Conservation (phyloP, 2,888 invertebrate species). For the Nomada ruficornis region DNA sequence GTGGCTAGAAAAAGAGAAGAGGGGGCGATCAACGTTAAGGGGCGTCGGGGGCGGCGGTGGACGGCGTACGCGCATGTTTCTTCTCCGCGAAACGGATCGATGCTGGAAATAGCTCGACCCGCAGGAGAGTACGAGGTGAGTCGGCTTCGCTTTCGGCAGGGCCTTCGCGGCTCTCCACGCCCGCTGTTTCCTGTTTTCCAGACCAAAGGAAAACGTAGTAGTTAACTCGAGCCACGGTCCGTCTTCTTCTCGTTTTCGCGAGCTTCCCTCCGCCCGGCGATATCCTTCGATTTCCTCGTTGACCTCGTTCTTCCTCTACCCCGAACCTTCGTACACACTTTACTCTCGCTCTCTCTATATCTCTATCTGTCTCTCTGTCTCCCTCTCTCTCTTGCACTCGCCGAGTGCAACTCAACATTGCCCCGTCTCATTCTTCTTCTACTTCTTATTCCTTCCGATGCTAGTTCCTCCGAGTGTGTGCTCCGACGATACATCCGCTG, state of each 20-base stretch:
- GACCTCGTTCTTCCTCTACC: slow-evolving; percentile 28
- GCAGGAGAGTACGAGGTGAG: slow-evolving; percentile 81
- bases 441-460: slow-evolving; percentile 27
- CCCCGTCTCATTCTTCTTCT: slow-evolving; percentile 13
- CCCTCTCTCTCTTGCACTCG: slow-evolving; percentile 16
- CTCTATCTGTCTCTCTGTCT: background rate
- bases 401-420: background rate
- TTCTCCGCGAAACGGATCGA: slow-evolving; percentile 79
- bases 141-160: slow-evolving; percentile 81
- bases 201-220: slow-evolving; percentile 9
- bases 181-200: slow-evolving; percentile 31
- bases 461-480: slow-evolving; percentile 23
- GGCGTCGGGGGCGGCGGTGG: slow-evolving; percentile 40
- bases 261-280: slow-evolving; percentile 20
- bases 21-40: slow-evolving; percentile 17
- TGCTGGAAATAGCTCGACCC: slow-evolving; percentile 83
- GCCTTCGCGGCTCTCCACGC: slow-evolving; percentile 70
- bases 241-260: slow-evolving; percentile 16
- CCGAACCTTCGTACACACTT: background rate
- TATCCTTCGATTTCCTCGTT: slow-evolving; percentile 2
- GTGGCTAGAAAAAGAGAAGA: background rate
- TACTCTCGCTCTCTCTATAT: slow-evolving; percentile 1
- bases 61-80: slow-evolving; percentile 70
- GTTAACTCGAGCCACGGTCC: slow-evolving; percentile 2
- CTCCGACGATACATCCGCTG: slow-evolving; percentile 12